Evolutionary conservation across 2,797 vertebrate genomes (phyloP).

Genomic region (Monodelphis domestica): DNA sequence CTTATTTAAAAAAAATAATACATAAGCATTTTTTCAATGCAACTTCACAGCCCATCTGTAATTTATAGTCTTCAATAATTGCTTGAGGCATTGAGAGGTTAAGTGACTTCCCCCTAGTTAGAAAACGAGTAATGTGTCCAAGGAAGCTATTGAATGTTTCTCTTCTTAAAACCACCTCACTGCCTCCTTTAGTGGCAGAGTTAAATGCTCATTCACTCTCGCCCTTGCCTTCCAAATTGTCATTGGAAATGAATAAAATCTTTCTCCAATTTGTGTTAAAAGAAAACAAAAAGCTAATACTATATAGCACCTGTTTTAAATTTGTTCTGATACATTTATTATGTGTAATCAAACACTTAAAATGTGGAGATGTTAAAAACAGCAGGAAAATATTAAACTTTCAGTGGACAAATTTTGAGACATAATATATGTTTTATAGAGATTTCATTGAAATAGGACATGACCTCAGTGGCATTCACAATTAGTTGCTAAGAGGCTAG

Average conservation of each 20-base stretch:
- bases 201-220: background rate
- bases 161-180: background rate
- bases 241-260: slow-evolving; percentile 55
- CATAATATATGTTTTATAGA: slow-evolving; percentile 56
- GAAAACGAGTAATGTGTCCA: background rate
- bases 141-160: background rate
- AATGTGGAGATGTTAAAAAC: slow-evolving; percentile 67
- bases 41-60: background rate
- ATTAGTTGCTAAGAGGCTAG: slow-evolving; percentile 55
- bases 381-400: slow-evolving; percentile 78
- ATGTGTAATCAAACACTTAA: slow-evolving; percentile 68
- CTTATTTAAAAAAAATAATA: background rate
- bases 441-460: slow-evolving; percentile 65
- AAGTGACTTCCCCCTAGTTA: background rate
- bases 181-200: background rate
- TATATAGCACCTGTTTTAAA: slow-evolving; percentile 64
- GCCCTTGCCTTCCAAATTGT: background rate
- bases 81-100: background rate
- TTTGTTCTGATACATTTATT: slow-evolving; percentile 73
- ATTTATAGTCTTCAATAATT: background rate
- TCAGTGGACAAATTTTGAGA: slow-evolving; percentile 53
- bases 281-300: slow-evolving; percentile 13
- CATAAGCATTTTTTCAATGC: background rate
- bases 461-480: slow-evolving; percentile 64
- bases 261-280: slow-evolving; percentile 63